Evolutionary conservation across 2,797 vertebrate species (phyloP), one percentile per base, ranked within the genome.

Genomic region (Melanotaenia boesemani): DNA sequence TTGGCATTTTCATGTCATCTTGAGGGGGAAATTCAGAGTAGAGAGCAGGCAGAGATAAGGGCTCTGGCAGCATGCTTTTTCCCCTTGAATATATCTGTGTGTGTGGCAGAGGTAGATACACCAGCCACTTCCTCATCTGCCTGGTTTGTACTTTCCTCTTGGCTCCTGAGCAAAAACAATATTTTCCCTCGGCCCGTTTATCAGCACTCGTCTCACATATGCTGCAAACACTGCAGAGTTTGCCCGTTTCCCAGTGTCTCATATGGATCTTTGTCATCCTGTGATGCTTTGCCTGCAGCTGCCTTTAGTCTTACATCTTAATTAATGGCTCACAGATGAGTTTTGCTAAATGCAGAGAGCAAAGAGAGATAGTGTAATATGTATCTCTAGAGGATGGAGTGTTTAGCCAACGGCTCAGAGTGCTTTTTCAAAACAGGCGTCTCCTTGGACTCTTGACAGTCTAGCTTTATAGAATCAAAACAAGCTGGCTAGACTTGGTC

Each of bases 101-200:
- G 55, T 86, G 60, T 72, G 74, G 58, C 69, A 74, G 76, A 70
- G 67, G 76, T 69, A 78, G 75, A 89, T 84, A 86, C 63, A 73
- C 69, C 52, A 67, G 74, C 75, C 54, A 34, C 73, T 89, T 92
- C 86, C 86, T 86, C 67, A 6, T 72, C 57, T 71, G 69, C 50
- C 80, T 50, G 55, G 71, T 76, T 80, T 75, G 60, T 64, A 39
- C 62, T 82, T 85, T 78, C 75, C 82, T 83, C 76, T 87, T 89
- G 87, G 87, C 89, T 75, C 63, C 68, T 6, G 48, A 48, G 67
- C 79, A 79, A 82, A 84, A 80, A 82, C 73, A 89, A 88, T 83
- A 83, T 91, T 84, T 83, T 85, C 63, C 70, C 10, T 30, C 80
- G 60, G 68, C 63, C 60, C 70, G 61, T 81, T 81, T 85, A 86